Evolutionary conservation across 2,797 vertebrate species (phyloP).

Genomic region (Lindbergichthys nudifrons): DNA sequence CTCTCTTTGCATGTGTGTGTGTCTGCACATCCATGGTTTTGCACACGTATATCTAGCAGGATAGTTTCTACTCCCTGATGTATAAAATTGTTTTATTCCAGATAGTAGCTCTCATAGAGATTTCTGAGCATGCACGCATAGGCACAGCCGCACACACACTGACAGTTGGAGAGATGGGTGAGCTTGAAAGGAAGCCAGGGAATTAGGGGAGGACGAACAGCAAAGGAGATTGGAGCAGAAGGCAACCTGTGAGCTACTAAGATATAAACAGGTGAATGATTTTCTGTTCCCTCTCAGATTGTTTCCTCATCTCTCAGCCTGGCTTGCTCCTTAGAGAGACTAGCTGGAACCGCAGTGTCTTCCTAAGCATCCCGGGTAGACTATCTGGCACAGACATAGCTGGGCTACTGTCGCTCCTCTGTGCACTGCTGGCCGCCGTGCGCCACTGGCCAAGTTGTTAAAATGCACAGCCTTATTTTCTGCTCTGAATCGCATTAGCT

Average conservation of each 20-base stretch:
- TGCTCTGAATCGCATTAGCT: slow-evolving; percentile 70
- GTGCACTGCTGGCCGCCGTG: slow-evolving; percentile 54
- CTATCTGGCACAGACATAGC: slow-evolving; percentile 69
- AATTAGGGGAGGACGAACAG: slow-evolving; percentile 43
- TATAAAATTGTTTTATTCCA: slow-evolving; percentile 69
- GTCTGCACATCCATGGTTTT: slow-evolving; percentile 9
- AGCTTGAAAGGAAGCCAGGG: slow-evolving; percentile 46
- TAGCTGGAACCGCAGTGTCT: slow-evolving; percentile 47
- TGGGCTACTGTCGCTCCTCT: slow-evolving; percentile 49
- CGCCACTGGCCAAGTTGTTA: slow-evolving; percentile 70
- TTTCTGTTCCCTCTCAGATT: slow-evolving; percentile 66
- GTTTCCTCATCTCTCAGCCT: slow-evolving; percentile 68
- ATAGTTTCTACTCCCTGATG: slow-evolving; percentile 63
- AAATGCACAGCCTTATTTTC: slow-evolving; percentile 70
- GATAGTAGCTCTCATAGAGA: slow-evolving; percentile 71
- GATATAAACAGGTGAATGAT: slow-evolving; percentile 78
- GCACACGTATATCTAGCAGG: slow-evolving; percentile 42
- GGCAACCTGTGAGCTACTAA: slow-evolving; percentile 62
- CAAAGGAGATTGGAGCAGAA: slow-evolving; percentile 58
- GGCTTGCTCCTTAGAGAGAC: slow-evolving; percentile 50
- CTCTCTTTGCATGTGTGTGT: slow-evolving; percentile 35
- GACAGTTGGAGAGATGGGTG: slow-evolving; percentile 57
- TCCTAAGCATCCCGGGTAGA: slow-evolving; percentile 60
- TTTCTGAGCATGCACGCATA: slow-evolving; percentile 60
- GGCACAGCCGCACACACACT: slow-evolving; percentile 15